phyloP scores from a whole-genome alignment of 2,888 invertebrate genomes.

The Drosophila siamana region DNA sequence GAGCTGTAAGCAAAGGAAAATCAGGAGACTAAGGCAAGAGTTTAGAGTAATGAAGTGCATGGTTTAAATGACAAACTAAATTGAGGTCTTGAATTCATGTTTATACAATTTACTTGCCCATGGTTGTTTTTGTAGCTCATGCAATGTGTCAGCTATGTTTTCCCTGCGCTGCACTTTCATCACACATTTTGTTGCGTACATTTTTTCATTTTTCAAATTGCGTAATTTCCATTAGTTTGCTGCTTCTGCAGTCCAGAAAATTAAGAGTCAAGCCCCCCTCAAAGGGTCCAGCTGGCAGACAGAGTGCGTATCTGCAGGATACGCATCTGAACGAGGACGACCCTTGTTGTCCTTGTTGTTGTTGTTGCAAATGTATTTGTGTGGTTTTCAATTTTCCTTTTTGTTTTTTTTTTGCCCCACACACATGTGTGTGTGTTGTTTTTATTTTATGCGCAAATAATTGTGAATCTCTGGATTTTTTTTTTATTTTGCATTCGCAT shows the following conservation, averaged over 20 bases:
- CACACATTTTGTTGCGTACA: constrained; percentile 41
- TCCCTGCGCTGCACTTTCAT: constrained; percentile 1
- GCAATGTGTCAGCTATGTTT: neutral
- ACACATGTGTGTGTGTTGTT: constrained; percentile 16
- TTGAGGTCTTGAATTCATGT: too few species aligned
- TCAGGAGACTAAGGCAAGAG: too few species aligned
- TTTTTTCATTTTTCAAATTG: constrained; percentile 73
- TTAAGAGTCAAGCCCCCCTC: constrained; percentile 60
- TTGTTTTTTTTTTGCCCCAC: constrained; percentile 56
- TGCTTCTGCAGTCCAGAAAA: constrained; percentile 75
- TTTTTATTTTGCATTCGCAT: constrained; percentile 45
- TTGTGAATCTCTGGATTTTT: constrained; percentile 69
- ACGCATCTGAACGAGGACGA: constrained; percentile 70
- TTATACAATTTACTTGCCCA: too few species aligned
- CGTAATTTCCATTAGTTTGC: constrained; percentile 82
- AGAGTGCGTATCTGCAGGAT: constrained; percentile 76
- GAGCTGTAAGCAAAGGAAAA: too few species aligned
- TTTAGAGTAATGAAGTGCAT: too few species aligned
- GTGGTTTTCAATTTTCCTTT: constrained; percentile 68
- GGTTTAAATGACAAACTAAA: too few species aligned
- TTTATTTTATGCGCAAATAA: constrained; percentile 75
- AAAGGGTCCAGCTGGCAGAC: constrained; percentile 30
- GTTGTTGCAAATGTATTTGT: constrained; percentile 66
- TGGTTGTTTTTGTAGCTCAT: constrained; percentile 29
- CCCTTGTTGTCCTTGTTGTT: constrained; percentile 53